Evolutionary conservation across 35 echinoderm and acorn worm genomes (phyloP), one percentile per base, ranked within the genome.

Genomic region (Amphiura filiformis): DNA sequence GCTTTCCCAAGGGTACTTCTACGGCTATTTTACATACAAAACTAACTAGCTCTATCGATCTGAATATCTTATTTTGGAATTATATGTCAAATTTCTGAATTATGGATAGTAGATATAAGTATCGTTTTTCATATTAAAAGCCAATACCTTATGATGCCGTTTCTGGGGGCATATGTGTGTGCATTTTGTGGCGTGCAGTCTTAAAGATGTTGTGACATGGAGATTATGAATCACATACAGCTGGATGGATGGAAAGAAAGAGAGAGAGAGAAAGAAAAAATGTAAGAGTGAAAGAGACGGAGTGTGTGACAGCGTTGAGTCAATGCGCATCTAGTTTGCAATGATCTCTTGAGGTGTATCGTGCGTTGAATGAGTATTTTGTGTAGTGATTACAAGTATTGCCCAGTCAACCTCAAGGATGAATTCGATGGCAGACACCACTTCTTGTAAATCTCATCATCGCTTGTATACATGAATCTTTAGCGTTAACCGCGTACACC

Each of bases 21-120:
- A 70, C 61, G 61, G 61, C 61, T 70, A 70, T 70, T 70, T 23
- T 70, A 70, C 61, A 70, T 70, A 70, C 61, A 70, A 70, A 70
- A 70, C 28, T 30, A 70, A 70, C 61, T 30, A 70, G 15, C 61
- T 26, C 17, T 30, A 70, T 70, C 61, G 61, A 70, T 70, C 28
- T 70, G 61, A 5, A 70, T 70, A 70, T 70, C 61, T 70, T 70
- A 70, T 70, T 70, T n/a, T 70, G 61, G 28, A 70, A 26, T 15
- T 70, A 23, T n/a, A 70, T 70, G 61, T 70, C 61, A n/a, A 26
- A 26, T 70, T 70, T 18, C 61, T 70, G 61, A 70, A 70, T 70
- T 70, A 26, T 30, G 17, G 61, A 26, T 13, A 70, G 7, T 26
- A n/a, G 61, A 70, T 70, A 70, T 30, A 70, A 70, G 61, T 70